phyloP scores from a whole-genome alignment of 2,888 invertebrate genomes.

The Tachystola acroxantha region DNA sequence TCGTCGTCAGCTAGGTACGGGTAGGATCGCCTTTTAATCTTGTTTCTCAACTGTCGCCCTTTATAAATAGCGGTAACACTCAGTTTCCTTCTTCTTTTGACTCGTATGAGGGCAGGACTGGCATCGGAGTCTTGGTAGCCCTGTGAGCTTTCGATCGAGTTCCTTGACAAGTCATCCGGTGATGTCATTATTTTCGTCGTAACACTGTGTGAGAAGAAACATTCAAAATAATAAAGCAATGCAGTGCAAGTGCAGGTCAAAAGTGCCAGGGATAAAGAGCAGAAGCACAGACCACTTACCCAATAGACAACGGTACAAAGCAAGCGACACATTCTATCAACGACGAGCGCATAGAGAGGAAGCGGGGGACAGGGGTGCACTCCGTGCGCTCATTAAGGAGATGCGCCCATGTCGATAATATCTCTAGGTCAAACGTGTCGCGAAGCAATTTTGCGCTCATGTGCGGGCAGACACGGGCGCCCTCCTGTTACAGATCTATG shows the following conservation, averaged over 20 bases:
- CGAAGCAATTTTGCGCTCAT: too few species aligned
- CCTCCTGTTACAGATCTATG: too few species aligned
- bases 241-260: constrained; percentile 10
- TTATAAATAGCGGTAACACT: constrained; percentile 17
- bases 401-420: too few species aligned
- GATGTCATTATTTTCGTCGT: constrained; percentile 25
- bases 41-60: constrained; percentile 17
- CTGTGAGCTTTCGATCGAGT: constrained; percentile 51
- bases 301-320: too few species aligned
- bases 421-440: too few species aligned
- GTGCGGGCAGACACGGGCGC: too few species aligned
- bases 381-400: too few species aligned
- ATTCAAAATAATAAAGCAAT: constrained; percentile 19
- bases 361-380: too few species aligned
- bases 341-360: too few species aligned
- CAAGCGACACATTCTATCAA: too few species aligned
- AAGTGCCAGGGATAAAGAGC: constrained; percentile 14
- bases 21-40: constrained; percentile 24
- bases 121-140: constrained; percentile 58
- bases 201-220: constrained; percentile 35
- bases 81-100: constrained; percentile 33
- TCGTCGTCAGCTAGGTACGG: constrained; percentile 26
- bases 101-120: constrained; percentile 30
- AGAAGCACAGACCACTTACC: too few species aligned
- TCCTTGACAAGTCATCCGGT: constrained; percentile 23